Evolutionary conservation across 2,113 vertebrate genomes (phyloP).

Genomic region (Tetraodon nigroviridis): DNA sequence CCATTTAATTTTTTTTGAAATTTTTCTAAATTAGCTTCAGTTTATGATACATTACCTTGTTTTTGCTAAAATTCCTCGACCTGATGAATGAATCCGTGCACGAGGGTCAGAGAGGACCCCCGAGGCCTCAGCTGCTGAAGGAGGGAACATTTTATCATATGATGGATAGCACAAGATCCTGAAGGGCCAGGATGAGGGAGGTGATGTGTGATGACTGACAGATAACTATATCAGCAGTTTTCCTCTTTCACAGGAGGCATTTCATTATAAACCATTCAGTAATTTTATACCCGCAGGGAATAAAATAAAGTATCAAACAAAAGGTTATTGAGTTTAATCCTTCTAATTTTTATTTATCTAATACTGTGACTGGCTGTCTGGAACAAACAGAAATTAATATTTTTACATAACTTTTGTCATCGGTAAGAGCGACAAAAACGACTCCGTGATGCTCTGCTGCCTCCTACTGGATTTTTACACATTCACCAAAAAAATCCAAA

Average conservation of each 20-base stretch:
- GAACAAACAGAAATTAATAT: no score
- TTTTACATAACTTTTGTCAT: no score
- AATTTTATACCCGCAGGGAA: neutral
- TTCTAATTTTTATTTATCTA: no score
- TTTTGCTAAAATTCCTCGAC: neutral
- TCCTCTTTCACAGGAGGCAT: constrained; percentile 11
- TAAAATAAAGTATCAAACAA: no score
- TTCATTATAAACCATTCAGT: neutral
- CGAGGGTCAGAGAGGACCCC: no score
- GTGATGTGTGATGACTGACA: constrained; percentile 27
- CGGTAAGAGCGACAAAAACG: no score
- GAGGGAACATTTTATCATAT: constrained; percentile 6
- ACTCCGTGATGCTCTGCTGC: constrained; percentile 10
- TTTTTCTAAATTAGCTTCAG: neutral
- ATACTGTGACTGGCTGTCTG: no score
- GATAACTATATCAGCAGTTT: constrained; percentile 14
- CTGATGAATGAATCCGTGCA: neutral
- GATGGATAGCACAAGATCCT: constrained; percentile 33
- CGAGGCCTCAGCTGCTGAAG: neutral
- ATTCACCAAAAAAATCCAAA: no score
- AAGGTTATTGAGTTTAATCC: no score
- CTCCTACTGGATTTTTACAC: constrained; percentile 18
- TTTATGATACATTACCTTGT: neutral
- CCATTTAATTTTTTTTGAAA: no score
- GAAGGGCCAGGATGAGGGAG: constrained; percentile 22